Evolutionary conservation across 2,888 invertebrate species (phyloP).

Genomic region (Patella pellucida): DNA sequence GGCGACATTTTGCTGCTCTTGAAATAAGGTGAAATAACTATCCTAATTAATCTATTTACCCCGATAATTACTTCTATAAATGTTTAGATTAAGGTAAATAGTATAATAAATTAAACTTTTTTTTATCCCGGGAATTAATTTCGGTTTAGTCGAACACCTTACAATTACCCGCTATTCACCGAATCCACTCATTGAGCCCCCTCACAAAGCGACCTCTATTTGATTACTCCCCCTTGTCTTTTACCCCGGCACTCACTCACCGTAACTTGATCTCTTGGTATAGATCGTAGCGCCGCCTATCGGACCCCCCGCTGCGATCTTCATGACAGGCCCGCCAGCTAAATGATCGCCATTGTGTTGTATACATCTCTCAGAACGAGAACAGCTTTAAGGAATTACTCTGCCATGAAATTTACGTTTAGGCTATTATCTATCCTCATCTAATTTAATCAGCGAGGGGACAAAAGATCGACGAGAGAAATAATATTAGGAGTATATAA

Average conservation of each 20-base stretch:
- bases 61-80: constrained; percentile 1
- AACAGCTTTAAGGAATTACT: constrained; percentile 35
- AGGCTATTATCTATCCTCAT: constrained; percentile 34
- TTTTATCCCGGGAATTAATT: neutral
- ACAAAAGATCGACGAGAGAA: constrained; percentile 21
- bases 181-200: neutral
- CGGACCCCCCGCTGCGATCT: constrained; percentile 13
- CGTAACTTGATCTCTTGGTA: constrained; percentile 33
- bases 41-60: neutral
- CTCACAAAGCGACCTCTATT: constrained; percentile 14
- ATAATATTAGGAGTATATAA: constrained; percentile 15
- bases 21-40: neutral
- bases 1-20: neutral
- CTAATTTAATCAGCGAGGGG: constrained; percentile 39
- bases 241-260: constrained; percentile 19
- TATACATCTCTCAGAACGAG: constrained; percentile 18
- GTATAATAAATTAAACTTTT: neutral
- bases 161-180: neutral
- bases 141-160: neutral
- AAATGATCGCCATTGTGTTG: constrained; percentile 34
- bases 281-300: constrained; percentile 28
- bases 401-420: constrained; percentile 34
- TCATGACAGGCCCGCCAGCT: constrained; percentile 23
- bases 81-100: constrained; percentile 5
- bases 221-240: constrained; percentile 11